Percentiles rank a stretch among this genome's conserved stretches.
phyloP scores from a whole-genome alignment of 2,888 invertebrate genomes.

The Ditula angustiorana region DNA sequence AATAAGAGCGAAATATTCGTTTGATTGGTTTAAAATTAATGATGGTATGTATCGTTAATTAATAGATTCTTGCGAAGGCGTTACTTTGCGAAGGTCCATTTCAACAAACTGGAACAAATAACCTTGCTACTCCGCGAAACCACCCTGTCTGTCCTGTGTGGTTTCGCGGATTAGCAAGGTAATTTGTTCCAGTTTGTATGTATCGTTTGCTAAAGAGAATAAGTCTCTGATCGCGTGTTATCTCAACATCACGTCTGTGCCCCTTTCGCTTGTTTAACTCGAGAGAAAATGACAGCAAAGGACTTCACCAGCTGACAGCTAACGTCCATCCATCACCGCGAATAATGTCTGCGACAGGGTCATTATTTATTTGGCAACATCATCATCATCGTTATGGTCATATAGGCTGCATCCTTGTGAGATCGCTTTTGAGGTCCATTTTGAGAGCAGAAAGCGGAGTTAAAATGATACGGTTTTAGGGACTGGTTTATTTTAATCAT shows the following conservation, averaged over 20 bases:
- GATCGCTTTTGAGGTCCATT: slow-evolving; percentile 45
- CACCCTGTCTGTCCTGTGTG: too few species aligned
- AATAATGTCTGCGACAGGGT: slow-evolving; percentile 63
- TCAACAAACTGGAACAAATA: too few species aligned
- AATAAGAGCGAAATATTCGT: too few species aligned
- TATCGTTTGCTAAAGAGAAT: too few species aligned
- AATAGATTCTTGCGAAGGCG: too few species aligned
- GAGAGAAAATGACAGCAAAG: slow-evolving; percentile 52
- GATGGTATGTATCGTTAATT: too few species aligned
- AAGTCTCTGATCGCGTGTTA: not conserved
- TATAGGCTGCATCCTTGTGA: slow-evolving; percentile 50
- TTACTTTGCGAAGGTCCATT: too few species aligned
- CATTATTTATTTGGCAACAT: slow-evolving; percentile 78
- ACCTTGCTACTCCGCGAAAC: too few species aligned
- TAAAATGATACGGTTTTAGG: not conserved
- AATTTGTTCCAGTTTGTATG: too few species aligned
- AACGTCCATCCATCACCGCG: slow-evolving; percentile 68
- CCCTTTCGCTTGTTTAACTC: slow-evolving; percentile 30
- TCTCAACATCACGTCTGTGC: not conserved
- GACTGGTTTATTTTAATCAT: not conserved
- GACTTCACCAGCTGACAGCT: slow-evolving; percentile 43
- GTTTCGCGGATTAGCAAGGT: too few species aligned
- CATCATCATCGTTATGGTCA: slow-evolving; percentile 61
- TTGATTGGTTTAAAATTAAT: too few species aligned
- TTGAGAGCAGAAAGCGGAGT: slow-evolving; percentile 40